phyloP scores from a whole-genome alignment of 2,113 vertebrate species.

The Eulemur rufifrons region DNA sequence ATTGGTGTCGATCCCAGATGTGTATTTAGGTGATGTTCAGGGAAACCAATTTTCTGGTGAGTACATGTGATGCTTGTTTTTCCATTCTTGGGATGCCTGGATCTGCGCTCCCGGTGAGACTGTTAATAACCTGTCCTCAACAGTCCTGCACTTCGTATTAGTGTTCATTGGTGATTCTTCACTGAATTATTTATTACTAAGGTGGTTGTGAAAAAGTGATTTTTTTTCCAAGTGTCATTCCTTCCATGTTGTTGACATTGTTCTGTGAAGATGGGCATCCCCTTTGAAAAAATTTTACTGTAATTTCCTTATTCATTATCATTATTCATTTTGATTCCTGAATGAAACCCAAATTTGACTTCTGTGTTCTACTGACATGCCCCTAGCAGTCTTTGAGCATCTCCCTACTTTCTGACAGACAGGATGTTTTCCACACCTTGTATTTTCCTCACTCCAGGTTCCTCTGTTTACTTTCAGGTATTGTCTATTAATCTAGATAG shows the following conservation, averaged over 20 bases:
- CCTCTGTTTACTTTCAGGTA: not conserved
- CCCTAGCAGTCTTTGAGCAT: not conserved
- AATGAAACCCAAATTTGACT: not conserved
- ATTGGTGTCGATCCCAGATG: too few species aligned
- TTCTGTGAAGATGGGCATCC: not conserved
- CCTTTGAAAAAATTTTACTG: not conserved
- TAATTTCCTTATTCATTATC: not conserved
- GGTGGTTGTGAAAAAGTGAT: not conserved
- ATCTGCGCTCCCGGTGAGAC: not conserved
- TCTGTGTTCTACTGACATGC: not conserved
- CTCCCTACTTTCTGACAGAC: not conserved
- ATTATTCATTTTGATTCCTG: not conserved
- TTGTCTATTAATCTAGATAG: not conserved
- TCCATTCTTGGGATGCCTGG: too few species aligned
- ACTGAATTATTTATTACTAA: not conserved
- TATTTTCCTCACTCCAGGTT: not conserved
- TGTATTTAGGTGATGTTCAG: too few species aligned
- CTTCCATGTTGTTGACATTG: not conserved
- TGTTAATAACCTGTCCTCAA: not conserved
- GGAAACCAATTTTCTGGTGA: too few species aligned
- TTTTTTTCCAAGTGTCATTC: not conserved
- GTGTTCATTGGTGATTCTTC: not conserved
- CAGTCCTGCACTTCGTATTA: not conserved
- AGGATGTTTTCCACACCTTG: not conserved
- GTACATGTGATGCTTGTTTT: too few species aligned